phyloP scores from a whole-genome alignment of 2,113 vertebrate species.

The Bettongia penicillata region DNA sequence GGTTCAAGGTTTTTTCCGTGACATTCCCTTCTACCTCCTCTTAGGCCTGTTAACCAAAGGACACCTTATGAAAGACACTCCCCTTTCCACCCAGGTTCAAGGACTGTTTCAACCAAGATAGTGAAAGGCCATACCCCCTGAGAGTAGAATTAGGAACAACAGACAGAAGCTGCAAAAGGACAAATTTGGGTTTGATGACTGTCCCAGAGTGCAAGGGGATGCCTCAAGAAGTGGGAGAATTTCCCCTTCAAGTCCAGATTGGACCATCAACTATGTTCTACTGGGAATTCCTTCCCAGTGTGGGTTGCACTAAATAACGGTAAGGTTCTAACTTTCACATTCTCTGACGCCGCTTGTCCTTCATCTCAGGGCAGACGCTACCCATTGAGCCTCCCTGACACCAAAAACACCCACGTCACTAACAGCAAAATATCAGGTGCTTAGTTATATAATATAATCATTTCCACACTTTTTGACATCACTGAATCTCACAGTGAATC shows the following conservation, averaged over 20 bases:
- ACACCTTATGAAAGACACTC: neutral
- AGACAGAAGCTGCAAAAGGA: neutral
- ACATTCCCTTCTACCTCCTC: neutral
- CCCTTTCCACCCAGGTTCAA: neutral
- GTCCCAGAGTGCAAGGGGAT: neutral
- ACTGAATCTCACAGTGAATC: slow-evolving; percentile 5
- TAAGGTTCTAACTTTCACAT: neutral
- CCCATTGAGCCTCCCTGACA: neutral
- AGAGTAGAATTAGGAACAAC: neutral
- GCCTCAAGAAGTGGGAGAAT: neutral
- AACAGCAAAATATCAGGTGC: neutral
- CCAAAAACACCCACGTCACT: neutral
- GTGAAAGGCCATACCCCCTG: neutral
- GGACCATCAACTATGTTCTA: neutral
- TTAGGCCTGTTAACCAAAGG: neutral
- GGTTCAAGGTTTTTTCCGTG: neutral
- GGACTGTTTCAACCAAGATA: neutral
- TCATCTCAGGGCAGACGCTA: neutral
- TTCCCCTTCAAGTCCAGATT: neutral
- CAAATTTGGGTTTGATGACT: neutral
- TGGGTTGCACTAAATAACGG: neutral
- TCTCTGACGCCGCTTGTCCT: neutral
- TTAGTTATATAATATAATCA: neutral
- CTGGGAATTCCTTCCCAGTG: neutral
- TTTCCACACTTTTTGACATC: neutral